Base-by-base conservation (phyloP, 2,888 invertebrate species). In the Pycnomerus fuliginosus region DNA sequence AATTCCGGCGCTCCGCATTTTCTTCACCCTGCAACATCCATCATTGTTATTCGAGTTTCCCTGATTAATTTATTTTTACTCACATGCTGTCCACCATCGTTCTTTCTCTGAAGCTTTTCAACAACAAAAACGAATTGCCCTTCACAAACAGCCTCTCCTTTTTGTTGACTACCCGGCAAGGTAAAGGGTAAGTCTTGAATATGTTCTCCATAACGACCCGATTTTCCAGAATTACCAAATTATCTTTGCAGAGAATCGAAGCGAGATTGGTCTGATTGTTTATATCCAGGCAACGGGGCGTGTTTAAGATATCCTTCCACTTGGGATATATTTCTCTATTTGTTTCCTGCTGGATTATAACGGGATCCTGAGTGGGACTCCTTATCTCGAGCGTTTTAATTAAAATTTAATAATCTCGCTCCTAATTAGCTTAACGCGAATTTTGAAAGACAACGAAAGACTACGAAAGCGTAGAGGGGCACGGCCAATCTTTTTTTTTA, bases 201-300 rank as follows among this genome's bases (percentile, higher is more conserved):
- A 62, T 54, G 10, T 58, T 53, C 1, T 58, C 49, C 61, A 70
- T 64, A 30, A 74, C 52, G 3, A 70, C 66, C 12, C 69, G 62
- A 16, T 64, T 69, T 46, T 75, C 75, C 17, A 75, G 53, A 20
- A 72, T 65, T 1, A 68, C 62, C 3, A 72, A 47, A 3, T 66
- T 63, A 3, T 67, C 53, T 11, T 59, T 53, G 47, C 75, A 76
- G 10, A 76, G 54, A 22, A 64, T 58, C 16, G 58, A 53, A 3
- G 58, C 50, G 8, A 72, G 53, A 34, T 66, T 62, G 2, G 38
- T 16, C 10, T 48, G 58, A 28, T 67, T 50, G 10, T 50, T 60
- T 51, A 72, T 70, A 39, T 73, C 60, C 1, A 67, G 61, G 49
- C 74, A 75, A n/a, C 59, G 50, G 3, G 48, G 49, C 16, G 60